Conservation (phyloP, 2,113 vertebrate genomes). For the Pleuronectes platessa region DNA sequence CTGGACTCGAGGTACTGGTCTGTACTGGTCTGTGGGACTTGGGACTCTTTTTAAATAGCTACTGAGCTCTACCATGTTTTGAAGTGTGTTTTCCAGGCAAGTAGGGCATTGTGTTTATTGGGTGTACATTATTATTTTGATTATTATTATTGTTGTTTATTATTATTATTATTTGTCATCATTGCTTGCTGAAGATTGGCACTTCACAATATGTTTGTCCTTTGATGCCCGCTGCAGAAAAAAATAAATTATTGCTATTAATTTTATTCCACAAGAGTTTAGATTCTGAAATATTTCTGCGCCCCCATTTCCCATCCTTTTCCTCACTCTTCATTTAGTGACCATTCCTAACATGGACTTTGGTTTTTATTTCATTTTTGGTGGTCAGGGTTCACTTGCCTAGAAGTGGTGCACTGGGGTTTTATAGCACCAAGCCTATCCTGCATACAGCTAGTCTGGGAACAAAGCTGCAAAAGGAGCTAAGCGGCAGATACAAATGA, state of each 20-base stretch:
- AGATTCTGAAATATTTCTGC: conserved; percentile 68
- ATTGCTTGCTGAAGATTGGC: conserved; percentile 85
- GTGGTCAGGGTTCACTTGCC: conserved; percentile 18
- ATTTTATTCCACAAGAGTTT: conserved; percentile 77
- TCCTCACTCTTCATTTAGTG: conserved; percentile 16
- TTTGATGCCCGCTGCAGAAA: conserved; percentile 79
- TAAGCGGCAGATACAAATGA: conserved; percentile 21
- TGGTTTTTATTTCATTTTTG: conserved; percentile 22
- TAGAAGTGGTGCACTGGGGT: conserved; percentile 22
- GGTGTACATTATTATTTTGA: conserved; percentile 81
- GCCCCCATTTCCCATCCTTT: conserved; percentile 20
- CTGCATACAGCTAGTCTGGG: not conserved
- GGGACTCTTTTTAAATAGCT: conserved; percentile 82
- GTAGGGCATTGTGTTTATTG: conserved; percentile 87
- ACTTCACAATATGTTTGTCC: conserved; percentile 82
- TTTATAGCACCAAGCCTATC: conserved; percentile 23
- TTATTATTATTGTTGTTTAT: conserved; percentile 71
- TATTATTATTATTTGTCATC: conserved; percentile 76
- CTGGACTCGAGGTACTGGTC: conserved; percentile 62
- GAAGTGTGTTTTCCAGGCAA: conserved; percentile 84
- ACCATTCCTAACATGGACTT: conserved; percentile 29
- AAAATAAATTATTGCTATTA: conserved; percentile 82
- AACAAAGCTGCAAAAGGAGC: not conserved
- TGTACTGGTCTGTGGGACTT: conserved; percentile 63
- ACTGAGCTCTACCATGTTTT: conserved; percentile 84